These are phyloP conservation scores for Metellina segmentata DNA, from an alignment of 2,888 invertebrate species.

Conservation along the genomic window DNA sequence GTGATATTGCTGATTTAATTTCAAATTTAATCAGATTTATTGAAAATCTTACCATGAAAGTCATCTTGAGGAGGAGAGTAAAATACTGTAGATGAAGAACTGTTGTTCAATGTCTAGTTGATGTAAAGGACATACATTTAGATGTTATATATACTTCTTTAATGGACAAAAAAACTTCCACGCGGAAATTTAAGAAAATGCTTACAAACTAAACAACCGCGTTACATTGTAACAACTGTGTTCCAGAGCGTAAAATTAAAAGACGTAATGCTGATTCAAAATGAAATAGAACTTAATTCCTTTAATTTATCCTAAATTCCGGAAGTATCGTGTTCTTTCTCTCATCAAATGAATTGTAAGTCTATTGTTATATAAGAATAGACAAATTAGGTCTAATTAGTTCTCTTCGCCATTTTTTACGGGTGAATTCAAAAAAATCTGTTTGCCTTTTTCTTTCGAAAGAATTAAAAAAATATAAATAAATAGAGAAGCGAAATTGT, in stretches of 20 bases:
- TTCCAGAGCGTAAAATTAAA: conserved; percentile 1
- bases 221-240: background rate
- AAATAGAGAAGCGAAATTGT: too few species aligned
- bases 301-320: background rate
- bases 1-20: too few species aligned
- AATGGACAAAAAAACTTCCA: background rate
- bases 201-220: background rate
- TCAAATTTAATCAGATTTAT: too few species aligned
- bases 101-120: too few species aligned
- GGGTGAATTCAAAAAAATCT: background rate
- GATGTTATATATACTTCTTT: background rate
- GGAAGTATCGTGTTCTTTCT: background rate
- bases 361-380: background rate
- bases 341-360: background rate
- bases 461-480: too few species aligned
- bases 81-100: too few species aligned
- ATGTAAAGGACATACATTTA: background rate
- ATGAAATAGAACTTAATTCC: background rate
- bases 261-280: background rate
- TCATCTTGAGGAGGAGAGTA: too few species aligned
- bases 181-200: background rate
- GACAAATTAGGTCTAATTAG: background rate
- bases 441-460: too few species aligned
- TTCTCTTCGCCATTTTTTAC: background rate
- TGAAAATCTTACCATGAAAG: too few species aligned